These are phyloP conservation scores for Struthio camelus DNA, from an alignment of 2,113 vertebrate genomes.

Conservation along the genomic window DNA sequence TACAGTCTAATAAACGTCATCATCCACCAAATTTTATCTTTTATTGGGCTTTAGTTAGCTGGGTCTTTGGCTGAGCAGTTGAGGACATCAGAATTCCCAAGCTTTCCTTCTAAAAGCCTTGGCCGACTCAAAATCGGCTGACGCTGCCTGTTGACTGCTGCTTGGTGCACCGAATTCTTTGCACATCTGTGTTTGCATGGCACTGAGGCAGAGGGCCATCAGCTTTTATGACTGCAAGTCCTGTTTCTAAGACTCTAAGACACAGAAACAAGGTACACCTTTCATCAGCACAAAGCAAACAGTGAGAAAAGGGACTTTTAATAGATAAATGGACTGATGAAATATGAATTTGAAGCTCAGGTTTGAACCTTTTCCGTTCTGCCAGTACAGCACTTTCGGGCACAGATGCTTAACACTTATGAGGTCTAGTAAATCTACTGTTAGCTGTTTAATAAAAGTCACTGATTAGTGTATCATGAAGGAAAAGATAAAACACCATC, in stretches of 20 bases:
- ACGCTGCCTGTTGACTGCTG: not conserved
- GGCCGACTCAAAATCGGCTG: not conserved
- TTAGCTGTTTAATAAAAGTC: conserved; percentile 11
- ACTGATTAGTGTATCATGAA: not conserved
- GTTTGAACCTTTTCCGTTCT: not conserved
- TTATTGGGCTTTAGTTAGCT: not conserved
- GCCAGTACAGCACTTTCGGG: not conserved
- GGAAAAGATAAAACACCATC: conserved; percentile 5
- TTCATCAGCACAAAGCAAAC: conserved; percentile 7
- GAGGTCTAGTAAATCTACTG: not conserved
- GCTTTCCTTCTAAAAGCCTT: not conserved
- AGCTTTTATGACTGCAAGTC: conserved; percentile 6
- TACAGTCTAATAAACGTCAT: not conserved
- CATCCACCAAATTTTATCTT: not conserved
- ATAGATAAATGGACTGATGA: not conserved
- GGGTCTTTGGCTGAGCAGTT: not conserved
- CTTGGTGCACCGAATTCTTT: not conserved
- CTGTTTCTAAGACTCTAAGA: not conserved
- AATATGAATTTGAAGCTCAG: not conserved
- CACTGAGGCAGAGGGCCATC: not conserved
- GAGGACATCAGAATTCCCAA: not conserved
- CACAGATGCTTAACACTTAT: not conserved
- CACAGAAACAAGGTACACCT: not conserved
- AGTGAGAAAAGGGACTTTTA: not conserved
- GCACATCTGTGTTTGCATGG: not conserved